Evolutionary conservation across 1,140 invertebrate species (phyloP), one percentile per base, ranked within the genome.

Genomic region (Heliconius himera): DNA sequence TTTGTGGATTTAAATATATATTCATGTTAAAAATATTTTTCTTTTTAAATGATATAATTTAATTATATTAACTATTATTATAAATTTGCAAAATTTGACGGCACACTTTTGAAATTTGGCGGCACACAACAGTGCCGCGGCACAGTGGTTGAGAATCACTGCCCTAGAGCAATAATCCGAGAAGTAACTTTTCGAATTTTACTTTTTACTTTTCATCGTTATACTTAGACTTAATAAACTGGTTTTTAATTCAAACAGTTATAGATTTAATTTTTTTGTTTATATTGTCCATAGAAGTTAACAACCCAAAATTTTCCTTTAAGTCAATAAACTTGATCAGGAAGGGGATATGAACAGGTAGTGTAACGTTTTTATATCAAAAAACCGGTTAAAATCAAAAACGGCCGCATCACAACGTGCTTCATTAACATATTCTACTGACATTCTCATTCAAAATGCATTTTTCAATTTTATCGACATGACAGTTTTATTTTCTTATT

Each of bases 361-460:
- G 13, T 22, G 54, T 66, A 22, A 66, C 1, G n/a, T 26, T 66
- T 66, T 66, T 66, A 56, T 26, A 66, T 26, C 5, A 22, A 26
- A 26, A 66, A 66, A 66, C 56, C 22, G 56, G 56, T 66, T 66
- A n/a, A 66, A 66, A 26, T 66, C 22, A 66, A 66, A 66, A 66
- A 66, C 56, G 56, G 5, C 56, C 54, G n/a, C 9, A 56, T 22
- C 56, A 66, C 8, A 66, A 66, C 11, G 56, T 13, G 56, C 22
- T 16, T 66, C 56, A 29, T 29, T 66, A 66, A 29, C 9, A 66
- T 56, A 26, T 26, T 66, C 56, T 66, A 66, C 54, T 60, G 41
- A 60, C 20, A 66, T 26, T 66, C 22, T 22, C n/a, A 26, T 66
- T 26, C 56, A 66, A 66, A 16, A 29, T 13, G 22, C 56, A 26